These are phyloP conservation scores for Megalurothrips usitatus DNA, from an alignment of 2,888 invertebrate species.

Conservation along the genomic window DNA sequence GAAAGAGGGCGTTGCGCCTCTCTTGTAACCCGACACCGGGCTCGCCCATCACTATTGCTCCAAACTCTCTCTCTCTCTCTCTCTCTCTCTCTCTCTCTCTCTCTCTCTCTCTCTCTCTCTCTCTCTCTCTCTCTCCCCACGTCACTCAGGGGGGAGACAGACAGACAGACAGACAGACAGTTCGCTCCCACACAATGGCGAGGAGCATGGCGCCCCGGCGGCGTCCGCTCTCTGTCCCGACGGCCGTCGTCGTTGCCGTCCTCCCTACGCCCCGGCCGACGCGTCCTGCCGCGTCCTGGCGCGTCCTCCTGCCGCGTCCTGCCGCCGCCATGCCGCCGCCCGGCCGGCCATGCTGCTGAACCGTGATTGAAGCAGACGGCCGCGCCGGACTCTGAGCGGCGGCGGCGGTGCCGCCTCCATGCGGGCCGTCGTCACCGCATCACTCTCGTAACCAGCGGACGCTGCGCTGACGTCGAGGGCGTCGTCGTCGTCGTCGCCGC, in stretches of 20 bases:
- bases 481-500: no score
- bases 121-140: not conserved
- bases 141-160: slow-evolving; percentile 9
- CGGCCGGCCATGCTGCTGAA: no score
- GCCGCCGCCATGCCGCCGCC: not conserved
- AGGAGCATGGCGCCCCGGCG: no score
- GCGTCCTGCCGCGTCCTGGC: no score
- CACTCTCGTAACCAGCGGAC: no score
- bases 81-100: slow-evolving; percentile 2
- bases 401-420: no score
- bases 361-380: not conserved
- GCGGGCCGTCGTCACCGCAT: not conserved
- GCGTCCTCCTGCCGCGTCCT: no score
- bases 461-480: no score
- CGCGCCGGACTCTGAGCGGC: not conserved
- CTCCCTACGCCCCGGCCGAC: no score
- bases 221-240: no score
- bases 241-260: not conserved
- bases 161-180: slow-evolving; percentile 21
- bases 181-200: slow-evolving; percentile 11
- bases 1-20: slow-evolving; percentile 1
- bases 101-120: not conserved
- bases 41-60: slow-evolving; percentile 21
- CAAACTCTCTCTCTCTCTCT: not conserved
- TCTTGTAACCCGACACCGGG: not conserved